These are phyloP conservation scores for Eidolon helvum DNA, from an alignment of 2,113 vertebrate species.

Conservation along the genomic window DNA sequence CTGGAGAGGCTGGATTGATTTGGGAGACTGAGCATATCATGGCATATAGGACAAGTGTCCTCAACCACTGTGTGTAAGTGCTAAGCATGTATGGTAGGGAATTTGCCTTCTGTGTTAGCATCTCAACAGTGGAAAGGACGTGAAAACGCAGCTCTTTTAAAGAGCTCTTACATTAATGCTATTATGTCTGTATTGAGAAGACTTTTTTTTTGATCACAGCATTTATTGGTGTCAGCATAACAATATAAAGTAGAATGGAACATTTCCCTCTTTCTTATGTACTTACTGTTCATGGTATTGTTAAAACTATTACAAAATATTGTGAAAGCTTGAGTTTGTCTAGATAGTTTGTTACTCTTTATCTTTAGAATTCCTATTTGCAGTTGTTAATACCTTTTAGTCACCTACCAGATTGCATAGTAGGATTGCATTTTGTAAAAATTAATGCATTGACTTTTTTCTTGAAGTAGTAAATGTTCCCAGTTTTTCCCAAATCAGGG, in stretches of 20 bases:
- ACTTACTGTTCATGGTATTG: not conserved
- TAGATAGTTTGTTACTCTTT: not conserved
- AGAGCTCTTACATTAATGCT: not conserved
- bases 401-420: not conserved
- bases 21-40: not conserved
- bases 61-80: not conserved
- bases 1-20: not conserved
- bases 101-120: not conserved
- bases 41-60: not conserved
- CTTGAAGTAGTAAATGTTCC: not conserved
- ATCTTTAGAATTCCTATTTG: not conserved
- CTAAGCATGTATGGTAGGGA: not conserved
- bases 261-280: not conserved
- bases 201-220: not conserved
- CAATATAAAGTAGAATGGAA: not conserved
- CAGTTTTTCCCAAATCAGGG: not conserved
- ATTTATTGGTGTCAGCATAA: not conserved
- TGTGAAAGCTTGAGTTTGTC: not conserved
- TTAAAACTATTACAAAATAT: not conserved
- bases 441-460: not conserved
- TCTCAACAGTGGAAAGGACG: not conserved
- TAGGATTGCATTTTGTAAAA: not conserved
- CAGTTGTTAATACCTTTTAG: not conserved
- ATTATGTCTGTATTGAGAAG: not conserved
- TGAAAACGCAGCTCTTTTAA: not conserved